Percentiles rank a stretch among this genome's conserved stretches.
phyloP scores from a whole-genome alignment of 2,797 vertebrate genomes.

The Pantherophis alleghaniensis region DNA sequence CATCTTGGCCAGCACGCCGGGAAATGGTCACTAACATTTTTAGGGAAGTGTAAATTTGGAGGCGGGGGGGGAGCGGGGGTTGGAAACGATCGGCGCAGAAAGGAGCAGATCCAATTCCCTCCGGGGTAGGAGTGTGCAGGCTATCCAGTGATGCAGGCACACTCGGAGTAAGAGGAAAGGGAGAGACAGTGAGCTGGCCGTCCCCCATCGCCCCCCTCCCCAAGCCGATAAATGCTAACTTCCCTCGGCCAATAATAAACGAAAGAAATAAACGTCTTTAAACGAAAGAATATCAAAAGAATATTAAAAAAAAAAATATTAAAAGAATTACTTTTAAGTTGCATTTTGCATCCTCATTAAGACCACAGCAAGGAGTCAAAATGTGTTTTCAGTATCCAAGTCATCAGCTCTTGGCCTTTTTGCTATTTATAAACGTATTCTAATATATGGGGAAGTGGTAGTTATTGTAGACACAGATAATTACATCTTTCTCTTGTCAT shows the following conservation, averaged over 20 bases:
- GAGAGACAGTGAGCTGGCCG: background rate
- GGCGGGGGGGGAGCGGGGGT: fast-evolving
- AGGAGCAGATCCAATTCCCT: too few species aligned
- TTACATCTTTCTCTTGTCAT: background rate
- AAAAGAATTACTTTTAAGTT: background rate
- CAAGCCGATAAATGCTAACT: background rate
- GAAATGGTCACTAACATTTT: background rate
- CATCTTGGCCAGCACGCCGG: background rate
- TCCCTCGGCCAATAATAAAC: background rate
- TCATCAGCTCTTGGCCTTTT: background rate
- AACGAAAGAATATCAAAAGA: slow-evolving; percentile 26
- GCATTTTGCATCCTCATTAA: background rate
- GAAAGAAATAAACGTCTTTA: background rate
- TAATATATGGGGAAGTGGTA: background rate
- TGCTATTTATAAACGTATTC: background rate
- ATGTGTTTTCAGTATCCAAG: background rate
- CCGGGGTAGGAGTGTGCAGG: background rate
- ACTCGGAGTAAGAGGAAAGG: slow-evolving; percentile 8
- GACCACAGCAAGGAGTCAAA: background rate
- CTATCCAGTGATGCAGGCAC: background rate
- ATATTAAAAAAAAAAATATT: too few species aligned
- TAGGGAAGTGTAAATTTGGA: background rate
- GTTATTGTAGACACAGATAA: background rate
- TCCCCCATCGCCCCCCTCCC: fast-evolving
- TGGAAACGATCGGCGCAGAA: background rate